These are phyloP conservation scores for Cephus spinipes DNA, from an alignment of 2,888 invertebrate species.

Conservation along the genomic window DNA sequence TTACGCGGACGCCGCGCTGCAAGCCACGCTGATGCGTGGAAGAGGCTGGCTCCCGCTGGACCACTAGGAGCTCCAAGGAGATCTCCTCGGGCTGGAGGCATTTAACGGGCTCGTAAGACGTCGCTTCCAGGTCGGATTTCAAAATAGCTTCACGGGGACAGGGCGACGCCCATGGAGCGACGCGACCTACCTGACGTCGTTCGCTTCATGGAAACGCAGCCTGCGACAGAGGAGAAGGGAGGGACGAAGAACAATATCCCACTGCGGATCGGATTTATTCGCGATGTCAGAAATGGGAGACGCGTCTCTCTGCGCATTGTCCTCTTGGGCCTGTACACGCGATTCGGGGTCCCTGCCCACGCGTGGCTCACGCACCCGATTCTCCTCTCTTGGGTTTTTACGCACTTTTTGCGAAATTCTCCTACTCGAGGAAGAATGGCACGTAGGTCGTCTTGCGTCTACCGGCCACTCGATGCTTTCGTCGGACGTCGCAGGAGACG, in stretches of 20 bases:
- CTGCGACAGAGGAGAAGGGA: background rate
- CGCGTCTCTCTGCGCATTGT: background rate
- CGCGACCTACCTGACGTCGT: background rate
- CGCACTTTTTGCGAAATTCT: background rate
- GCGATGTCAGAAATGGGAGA: background rate
- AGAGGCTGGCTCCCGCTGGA: background rate
- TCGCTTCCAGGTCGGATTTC: background rate
- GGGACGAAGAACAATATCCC: background rate
- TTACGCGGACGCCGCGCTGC: no score
- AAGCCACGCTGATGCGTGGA: background rate
- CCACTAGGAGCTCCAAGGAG: background rate
- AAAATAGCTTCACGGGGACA: background rate
- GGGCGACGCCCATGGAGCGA: background rate
- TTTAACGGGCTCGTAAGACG: background rate
- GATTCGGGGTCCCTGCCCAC: background rate
- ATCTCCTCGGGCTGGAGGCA: background rate
- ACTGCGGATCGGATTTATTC: background rate
- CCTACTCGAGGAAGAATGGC: background rate
- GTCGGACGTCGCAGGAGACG: constrained; percentile 6
- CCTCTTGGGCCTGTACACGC: background rate
- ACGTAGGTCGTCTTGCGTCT: constrained; percentile 6
- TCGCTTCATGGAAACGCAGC: background rate
- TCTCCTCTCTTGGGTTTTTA: background rate
- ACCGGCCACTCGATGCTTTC: constrained; percentile 17
- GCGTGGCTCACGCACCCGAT: no score